phyloP scores from a whole-genome alignment of 2,888 invertebrate species.

The Euspilapteryx auroguttella region DNA sequence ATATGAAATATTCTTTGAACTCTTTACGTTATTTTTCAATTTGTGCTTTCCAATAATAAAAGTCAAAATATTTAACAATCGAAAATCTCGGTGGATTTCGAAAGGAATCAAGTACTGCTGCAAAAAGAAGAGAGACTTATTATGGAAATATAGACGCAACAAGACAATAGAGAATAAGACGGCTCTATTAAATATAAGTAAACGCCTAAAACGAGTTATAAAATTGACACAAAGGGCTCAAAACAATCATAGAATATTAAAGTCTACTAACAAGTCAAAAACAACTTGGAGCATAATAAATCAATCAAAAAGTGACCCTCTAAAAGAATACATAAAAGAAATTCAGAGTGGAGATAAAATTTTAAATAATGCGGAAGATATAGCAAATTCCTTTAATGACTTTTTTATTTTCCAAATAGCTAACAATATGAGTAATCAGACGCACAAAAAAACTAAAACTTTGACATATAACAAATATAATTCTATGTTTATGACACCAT shows the following conservation, averaged over 20 bases:
- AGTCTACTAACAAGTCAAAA: constrained; percentile 2
- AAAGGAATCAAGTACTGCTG: constrained; percentile 3
- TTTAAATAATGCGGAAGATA: background rate
- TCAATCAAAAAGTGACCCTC: background rate
- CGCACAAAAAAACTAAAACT: background rate
- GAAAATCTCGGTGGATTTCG: constrained; percentile 3
- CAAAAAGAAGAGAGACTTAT: constrained; percentile 3
- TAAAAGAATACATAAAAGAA: background rate
- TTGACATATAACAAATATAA: background rate
- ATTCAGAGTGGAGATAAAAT: background rate
- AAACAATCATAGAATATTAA: constrained; percentile 4
- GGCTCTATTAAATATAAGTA: background rate
- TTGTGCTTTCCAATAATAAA: constrained; percentile 4
- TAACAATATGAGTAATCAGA: constrained; percentile 2
- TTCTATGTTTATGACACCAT: background rate
- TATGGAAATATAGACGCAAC: constrained; percentile 3
- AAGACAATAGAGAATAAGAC: background rate
- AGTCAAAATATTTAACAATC: constrained; percentile 1
- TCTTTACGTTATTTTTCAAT: constrained; percentile 1
- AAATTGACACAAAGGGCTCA: constrained; percentile 4
- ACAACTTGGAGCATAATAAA: constrained; percentile 5
- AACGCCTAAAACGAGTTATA: constrained; percentile 2
- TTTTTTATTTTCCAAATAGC: background rate
- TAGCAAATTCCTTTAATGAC: background rate
- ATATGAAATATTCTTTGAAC: constrained; percentile 2